Evolutionary conservation across 2,797 vertebrate genomes (phyloP).

Genomic region (Danio kyathit): DNA sequence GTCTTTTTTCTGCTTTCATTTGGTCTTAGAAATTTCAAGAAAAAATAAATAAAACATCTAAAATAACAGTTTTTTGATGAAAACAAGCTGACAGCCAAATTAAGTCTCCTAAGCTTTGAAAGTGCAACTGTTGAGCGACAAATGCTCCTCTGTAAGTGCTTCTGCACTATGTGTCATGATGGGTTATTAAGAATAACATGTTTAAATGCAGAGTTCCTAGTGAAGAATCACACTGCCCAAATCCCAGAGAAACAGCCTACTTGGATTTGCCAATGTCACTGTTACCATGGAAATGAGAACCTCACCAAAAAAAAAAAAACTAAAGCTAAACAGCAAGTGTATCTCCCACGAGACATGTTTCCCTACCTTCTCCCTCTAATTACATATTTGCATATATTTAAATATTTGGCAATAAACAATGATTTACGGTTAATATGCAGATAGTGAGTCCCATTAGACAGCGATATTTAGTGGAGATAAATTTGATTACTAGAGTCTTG

Average conservation of each 20-base stretch:
- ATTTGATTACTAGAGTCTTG: constrained; percentile 6
- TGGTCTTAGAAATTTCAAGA: background rate
- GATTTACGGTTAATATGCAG: background rate
- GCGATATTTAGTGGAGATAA: background rate
- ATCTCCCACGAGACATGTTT: background rate
- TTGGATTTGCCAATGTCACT: background rate
- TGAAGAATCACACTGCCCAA: background rate
- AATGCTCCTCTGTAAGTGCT: no score
- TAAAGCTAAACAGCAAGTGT: background rate
- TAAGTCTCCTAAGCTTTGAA: no score
- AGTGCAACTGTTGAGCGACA: no score
- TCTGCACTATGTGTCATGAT: no score
- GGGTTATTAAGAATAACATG: no score
- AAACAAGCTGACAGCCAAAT: background rate
- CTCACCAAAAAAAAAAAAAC: background rate
- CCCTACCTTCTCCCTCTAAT: background rate
- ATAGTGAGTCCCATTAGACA: background rate
- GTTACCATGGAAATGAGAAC: constrained; percentile 21
- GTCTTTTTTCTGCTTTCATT: background rate
- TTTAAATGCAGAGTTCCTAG: background rate
- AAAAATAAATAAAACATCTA: background rate
- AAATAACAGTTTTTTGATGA: background rate
- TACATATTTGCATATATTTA: background rate
- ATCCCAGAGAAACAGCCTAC: background rate
- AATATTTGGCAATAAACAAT: background rate